Evolutionary conservation across 35 echinoderm and acorn worm genomes (phyloP).

Genomic region (Holothuria glaberrima): DNA sequence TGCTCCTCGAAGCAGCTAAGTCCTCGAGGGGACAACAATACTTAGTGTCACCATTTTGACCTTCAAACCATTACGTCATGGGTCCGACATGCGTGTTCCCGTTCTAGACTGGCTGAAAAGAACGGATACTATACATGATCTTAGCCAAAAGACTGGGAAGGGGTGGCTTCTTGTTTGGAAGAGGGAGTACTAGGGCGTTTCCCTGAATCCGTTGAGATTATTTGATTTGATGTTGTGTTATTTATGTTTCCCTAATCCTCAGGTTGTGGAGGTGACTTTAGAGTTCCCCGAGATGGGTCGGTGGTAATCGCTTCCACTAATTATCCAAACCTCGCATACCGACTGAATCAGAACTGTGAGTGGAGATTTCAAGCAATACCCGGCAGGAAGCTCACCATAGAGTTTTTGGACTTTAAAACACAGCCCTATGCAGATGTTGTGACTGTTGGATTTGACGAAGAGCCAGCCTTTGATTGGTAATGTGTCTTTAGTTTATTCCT

Average conservation of each 20-base stretch:
- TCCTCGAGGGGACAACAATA: no score
- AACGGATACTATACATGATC: no score
- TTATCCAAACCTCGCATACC: constrained; percentile 80
- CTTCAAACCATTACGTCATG: no score
- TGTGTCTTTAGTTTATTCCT: neutral
- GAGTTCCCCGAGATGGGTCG: constrained; percentile 64
- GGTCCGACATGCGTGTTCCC: no score
- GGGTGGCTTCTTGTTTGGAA: no score
- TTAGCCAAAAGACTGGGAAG: no score
- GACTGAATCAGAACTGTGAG: constrained; percentile 70
- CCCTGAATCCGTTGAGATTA: no score
- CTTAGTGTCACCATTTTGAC: no score
- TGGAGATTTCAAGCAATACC: constrained; percentile 70
- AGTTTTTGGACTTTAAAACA: constrained; percentile 81
- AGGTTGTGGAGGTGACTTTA: constrained; percentile 80
- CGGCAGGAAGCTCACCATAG: constrained; percentile 55
- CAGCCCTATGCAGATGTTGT: constrained; percentile 73
- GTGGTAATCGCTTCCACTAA: constrained; percentile 74
- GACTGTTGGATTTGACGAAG: constrained; percentile 66
- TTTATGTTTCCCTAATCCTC: neutral
- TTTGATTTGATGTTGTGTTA: no score
- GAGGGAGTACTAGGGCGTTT: no score
- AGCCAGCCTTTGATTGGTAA: constrained; percentile 72
- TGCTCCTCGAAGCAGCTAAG: no score
- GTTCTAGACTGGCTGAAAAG: no score